Evolutionary conservation across 2,113 vertebrate genomes (phyloP).

Genomic region (Theristicus caerulescens): DNA sequence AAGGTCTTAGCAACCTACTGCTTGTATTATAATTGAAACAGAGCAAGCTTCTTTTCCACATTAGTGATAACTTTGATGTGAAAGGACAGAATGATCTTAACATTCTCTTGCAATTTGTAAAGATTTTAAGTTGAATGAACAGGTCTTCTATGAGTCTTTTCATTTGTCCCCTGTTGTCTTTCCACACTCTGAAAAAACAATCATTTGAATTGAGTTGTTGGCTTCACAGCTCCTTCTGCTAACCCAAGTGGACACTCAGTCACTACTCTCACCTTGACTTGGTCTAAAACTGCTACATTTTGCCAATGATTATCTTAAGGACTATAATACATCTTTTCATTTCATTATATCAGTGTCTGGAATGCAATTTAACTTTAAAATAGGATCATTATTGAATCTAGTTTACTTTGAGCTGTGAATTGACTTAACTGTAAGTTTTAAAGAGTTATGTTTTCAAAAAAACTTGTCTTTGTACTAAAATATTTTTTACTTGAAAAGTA

Average conservation of each 20-base stretch:
- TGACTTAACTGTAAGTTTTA: slow-evolving; percentile 24
- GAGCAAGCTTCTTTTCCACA: neutral
- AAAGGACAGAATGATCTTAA: neutral
- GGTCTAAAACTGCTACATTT: slow-evolving; percentile 20
- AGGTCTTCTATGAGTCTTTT: neutral
- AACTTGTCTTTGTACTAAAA: slow-evolving; percentile 19
- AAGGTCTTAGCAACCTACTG: neutral
- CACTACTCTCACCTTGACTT: neutral
- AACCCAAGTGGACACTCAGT: neutral
- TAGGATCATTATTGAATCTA: slow-evolving; percentile 46
- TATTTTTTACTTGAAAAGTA: neutral
- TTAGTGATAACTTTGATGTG: neutral
- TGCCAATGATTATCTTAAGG: slow-evolving; percentile 23
- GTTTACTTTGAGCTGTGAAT: slow-evolving; percentile 62
- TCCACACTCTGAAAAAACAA: neutral
- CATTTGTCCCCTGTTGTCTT: neutral
- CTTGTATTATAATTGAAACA: neutral
- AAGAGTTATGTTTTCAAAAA: neutral
- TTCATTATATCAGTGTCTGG: slow-evolving; percentile 39
- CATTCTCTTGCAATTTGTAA: neutral
- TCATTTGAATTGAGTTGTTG: slow-evolving; percentile 33
- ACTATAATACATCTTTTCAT: slow-evolving; percentile 14
- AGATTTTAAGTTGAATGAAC: neutral
- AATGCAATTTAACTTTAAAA: slow-evolving; percentile 64
- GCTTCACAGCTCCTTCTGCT: neutral